These are phyloP conservation scores for Diadophis punctatus DNA, from an alignment of 2,113 vertebrate species.

Conservation along the genomic window DNA sequence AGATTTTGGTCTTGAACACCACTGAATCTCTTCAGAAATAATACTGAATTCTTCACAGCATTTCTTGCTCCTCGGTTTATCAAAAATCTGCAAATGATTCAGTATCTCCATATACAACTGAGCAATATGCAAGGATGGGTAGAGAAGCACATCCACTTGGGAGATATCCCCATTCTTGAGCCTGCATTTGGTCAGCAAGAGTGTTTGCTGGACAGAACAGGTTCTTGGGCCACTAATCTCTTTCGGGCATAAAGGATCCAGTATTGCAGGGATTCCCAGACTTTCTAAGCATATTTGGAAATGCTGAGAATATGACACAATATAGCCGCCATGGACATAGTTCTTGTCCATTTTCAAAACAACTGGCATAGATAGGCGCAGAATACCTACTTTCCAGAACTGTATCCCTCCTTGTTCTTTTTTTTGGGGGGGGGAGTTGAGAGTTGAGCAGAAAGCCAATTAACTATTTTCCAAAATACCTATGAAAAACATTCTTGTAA, in stretches of 20 bases:
- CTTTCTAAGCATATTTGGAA: not conserved
- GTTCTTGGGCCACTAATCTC: not conserved
- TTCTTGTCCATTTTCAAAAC: not conserved
- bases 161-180: not conserved
- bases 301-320: not conserved
- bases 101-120: not conserved
- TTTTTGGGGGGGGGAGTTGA: not conserved
- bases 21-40: constrained; percentile 32
- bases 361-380: not conserved
- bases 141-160: not conserved
- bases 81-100: constrained; percentile 21
- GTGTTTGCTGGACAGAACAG: not conserved
- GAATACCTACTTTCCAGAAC: not conserved
- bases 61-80: constrained; percentile 1
- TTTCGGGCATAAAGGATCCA: not conserved
- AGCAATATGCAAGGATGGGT: not conserved
- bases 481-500: not conserved
- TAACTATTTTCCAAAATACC: not conserved
- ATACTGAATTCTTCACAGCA: constrained; percentile 2
- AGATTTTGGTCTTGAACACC: constrained; percentile 14
- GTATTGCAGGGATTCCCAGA: not conserved
- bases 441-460: not conserved
- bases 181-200: not conserved
- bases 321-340: not conserved
- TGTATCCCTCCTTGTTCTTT: not conserved